A percentile compares a stretch with the other conserved stretches of the same genome.
Conservation (phyloP, 1,140 invertebrate species). For the Anadara kagoshimensis region DNA sequence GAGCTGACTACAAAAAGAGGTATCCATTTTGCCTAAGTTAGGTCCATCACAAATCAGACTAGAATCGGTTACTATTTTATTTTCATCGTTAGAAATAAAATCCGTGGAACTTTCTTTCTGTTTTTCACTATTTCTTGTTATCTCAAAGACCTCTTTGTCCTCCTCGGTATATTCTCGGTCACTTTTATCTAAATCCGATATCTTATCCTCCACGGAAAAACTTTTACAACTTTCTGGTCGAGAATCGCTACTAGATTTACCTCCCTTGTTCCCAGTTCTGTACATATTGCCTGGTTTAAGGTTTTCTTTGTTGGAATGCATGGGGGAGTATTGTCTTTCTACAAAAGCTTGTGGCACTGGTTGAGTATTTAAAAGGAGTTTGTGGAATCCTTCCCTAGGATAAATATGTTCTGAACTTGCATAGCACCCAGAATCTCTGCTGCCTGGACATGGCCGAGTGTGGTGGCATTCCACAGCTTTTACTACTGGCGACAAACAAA, state of each 20-base stretch:
- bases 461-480: slow-evolving; percentile 12
- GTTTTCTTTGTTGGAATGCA: slow-evolving; percentile 36
- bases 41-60: slow-evolving; percentile 25
- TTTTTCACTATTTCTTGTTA: slow-evolving; percentile 37
- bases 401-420: slow-evolving; percentile 50
- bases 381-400: not conserved
- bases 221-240: slow-evolving; percentile 8
- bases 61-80: slow-evolving; percentile 20
- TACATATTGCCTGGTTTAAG: slow-evolving; percentile 2
- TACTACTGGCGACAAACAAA: slow-evolving; percentile 19
- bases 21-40: no score
- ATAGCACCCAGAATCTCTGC: slow-evolving; percentile 68
- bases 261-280: not conserved
- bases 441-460: slow-evolving; percentile 39
- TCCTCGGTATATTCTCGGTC: slow-evolving; percentile 57
- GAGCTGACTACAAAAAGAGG: not conserved
- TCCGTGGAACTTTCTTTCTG: no score
- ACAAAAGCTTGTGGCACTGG: not conserved
- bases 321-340: not conserved
- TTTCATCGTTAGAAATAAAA: no score
- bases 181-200: slow-evolving; percentile 48
- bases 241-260: slow-evolving; percentile 13
- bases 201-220: slow-evolving; percentile 27
- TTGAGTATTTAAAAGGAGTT: no score
- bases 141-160: slow-evolving; percentile 62